phyloP scores from a whole-genome alignment of 2,888 invertebrate species.

The Eupeodes latifasciatus region DNA sequence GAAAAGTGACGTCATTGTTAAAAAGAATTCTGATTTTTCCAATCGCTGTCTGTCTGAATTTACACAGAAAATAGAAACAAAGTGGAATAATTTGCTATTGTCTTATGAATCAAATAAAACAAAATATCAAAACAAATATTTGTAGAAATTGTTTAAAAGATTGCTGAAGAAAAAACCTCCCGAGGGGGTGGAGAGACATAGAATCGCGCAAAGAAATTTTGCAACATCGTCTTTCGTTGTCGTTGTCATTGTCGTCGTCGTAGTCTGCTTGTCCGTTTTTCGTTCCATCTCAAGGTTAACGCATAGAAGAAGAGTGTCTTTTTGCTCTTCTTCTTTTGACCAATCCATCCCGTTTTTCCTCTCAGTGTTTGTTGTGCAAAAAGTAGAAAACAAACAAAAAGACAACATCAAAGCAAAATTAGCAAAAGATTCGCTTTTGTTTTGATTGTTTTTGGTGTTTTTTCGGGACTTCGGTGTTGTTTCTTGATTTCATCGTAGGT shows the following conservation, averaged over 20 bases:
- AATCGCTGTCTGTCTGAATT: constrained; percentile 20
- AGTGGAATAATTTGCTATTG: constrained; percentile 25
- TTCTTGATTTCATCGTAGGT: background rate
- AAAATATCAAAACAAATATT: constrained; percentile 19
- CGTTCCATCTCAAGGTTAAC: constrained; percentile 72
- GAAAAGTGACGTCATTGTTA: constrained; percentile 73
- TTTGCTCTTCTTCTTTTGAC: constrained; percentile 14
- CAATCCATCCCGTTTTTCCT: constrained; percentile 5
- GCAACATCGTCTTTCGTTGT: constrained; percentile 28
- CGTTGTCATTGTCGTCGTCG: constrained; percentile 17
- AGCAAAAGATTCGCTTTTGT: constrained; percentile 58
- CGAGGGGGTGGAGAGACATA: background rate
- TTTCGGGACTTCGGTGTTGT: constrained; percentile 28
- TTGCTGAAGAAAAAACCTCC: background rate
- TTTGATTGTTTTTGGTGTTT: constrained; percentile 50
- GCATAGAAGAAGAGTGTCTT: constrained; percentile 37
- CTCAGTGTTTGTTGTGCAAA: constrained; percentile 55
- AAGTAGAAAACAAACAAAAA: constrained; percentile 22
- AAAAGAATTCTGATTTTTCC: constrained; percentile 54
- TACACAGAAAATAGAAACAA: constrained; percentile 4
- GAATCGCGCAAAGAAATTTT: constrained; percentile 37
- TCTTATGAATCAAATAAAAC: constrained; percentile 12
- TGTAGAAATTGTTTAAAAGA: constrained; percentile 18
- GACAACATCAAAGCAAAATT: constrained; percentile 37
- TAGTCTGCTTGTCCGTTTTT: constrained; percentile 14